Evolutionary conservation across 2,113 vertebrate species (phyloP), one percentile per base, ranked within the genome.

Genomic region (Columba janthina): DNA sequence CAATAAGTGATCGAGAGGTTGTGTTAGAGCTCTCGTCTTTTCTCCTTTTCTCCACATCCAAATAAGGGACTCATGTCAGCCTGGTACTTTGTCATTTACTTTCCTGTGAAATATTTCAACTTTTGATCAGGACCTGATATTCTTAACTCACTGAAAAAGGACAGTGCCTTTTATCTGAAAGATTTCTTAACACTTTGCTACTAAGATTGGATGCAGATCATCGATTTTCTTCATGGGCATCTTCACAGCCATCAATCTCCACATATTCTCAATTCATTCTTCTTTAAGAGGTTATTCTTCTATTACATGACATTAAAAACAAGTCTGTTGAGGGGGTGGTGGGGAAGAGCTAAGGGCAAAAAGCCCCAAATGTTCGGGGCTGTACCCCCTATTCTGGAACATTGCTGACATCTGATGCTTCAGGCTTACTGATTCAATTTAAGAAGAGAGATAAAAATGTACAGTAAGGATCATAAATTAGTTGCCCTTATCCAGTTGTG

Each of bases 61-160:
- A 89, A 60, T 71, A 74, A 84, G 34, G 17, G 48, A 29, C 48
- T 79, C 24, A 19, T 79, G 44, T 53, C 67, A 94, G 24, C 53
- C 32, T 77, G 6, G 15, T 72, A 60, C 25, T 72, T 78, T 81
- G 60, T 90, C 42, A 57, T 83, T 57, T 72, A 2, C n/a, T 88
- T 77, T 90, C 19, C 57, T 56, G 6, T 50, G 54, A 96, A 90
- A 74, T 83, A 90, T 86, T 93, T 86, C 88, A 89, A 21, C 28
- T 93, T 93, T 65, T 93, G 65, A 64, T 73, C 78, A 81, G 36
- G 29, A 61, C 9, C 13, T 54, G 61, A 21, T 80, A 51, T 38
- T 50, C 46, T 71, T 85, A 84, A 71, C 50, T 80, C 19, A 14
- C 26, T 74, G 65, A 5, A 84, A 77, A 73, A 61, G 17, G 44